These are phyloP conservation scores for Endotricha flammealis DNA, from an alignment of 2,888 invertebrate species.

Conservation along the genomic window DNA sequence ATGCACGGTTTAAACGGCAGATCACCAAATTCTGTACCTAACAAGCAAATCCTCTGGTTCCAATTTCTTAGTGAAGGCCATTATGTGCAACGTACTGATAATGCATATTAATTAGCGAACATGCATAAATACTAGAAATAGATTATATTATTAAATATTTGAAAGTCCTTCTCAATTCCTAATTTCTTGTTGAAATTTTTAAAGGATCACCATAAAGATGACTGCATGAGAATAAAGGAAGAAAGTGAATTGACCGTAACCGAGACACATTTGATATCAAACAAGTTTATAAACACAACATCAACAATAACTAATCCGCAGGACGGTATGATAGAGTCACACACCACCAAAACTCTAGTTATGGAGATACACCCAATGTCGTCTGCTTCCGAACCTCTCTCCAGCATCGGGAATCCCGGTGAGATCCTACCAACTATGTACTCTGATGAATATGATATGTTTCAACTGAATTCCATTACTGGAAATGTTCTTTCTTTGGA, in stretches of 20 bases:
- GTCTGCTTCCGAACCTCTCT: constrained; percentile 21
- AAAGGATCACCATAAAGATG: constrained; percentile 33
- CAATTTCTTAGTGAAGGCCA: no score
- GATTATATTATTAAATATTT: no score
- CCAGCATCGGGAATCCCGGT: constrained; percentile 49
- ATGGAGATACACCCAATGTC: constrained; percentile 60
- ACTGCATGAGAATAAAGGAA: constrained; percentile 40
- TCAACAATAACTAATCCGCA: constrained; percentile 52
- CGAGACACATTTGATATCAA: constrained; percentile 63
- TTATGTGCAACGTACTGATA: no score
- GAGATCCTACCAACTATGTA: constrained; percentile 53
- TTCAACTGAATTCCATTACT: constrained; percentile 66
- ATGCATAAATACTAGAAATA: no score
- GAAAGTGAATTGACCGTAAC: constrained; percentile 52
- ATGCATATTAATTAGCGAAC: no score
- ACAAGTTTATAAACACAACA: constrained; percentile 57
- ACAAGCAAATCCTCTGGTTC: no score
- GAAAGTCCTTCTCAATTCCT: no score
- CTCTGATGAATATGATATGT: constrained; percentile 35
- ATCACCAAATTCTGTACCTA: no score
- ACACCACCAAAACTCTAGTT: constrained; percentile 56
- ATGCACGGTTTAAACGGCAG: no score
- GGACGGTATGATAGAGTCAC: constrained; percentile 49
- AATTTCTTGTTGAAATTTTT: no score
- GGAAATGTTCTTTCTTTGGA: constrained; percentile 58